Percentiles rank a stretch among this genome's conserved stretches.
These are phyloP conservation scores for Pristionchus entomophagus DNA, from an alignment of 2,888 invertebrate genomes.

Conservation along the genomic window DNA sequence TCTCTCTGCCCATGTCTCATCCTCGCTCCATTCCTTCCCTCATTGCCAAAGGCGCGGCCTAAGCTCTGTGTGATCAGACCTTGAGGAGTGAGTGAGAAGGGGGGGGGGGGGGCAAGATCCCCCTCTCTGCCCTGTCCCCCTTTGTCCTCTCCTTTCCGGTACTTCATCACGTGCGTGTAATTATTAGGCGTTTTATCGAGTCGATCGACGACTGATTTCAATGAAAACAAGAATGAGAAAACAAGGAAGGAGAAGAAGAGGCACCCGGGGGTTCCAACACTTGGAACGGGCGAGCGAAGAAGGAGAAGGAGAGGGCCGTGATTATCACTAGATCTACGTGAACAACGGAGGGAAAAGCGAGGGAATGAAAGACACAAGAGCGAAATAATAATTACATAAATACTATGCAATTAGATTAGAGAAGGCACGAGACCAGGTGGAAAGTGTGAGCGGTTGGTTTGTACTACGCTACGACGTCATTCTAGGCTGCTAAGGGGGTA, in stretches of 20 bases:
- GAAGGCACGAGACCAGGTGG: constrained; percentile 36
- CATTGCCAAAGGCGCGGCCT: constrained; percentile 17
- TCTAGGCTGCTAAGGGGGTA: not conserved
- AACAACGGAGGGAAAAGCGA: not conserved
- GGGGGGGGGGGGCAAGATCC: not conserved
- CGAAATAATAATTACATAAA: constrained; percentile 24
- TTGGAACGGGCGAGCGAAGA: constrained; percentile 19
- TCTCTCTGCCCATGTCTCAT: not conserved
- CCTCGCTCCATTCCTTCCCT: not conserved
- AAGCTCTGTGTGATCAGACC: constrained; percentile 37
- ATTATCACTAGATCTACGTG: constrained; percentile 15
- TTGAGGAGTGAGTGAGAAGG: too few relatives aligned
- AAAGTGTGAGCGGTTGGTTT: not conserved
- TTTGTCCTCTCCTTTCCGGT: not conserved
- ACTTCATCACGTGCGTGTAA: constrained; percentile 21
- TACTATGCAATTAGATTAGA: constrained; percentile 8
- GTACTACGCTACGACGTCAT: not conserved
- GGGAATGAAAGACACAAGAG: constrained; percentile 8
- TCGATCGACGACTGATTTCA: constrained; percentile 4
- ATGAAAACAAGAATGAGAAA: not conserved
- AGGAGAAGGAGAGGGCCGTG: not conserved
- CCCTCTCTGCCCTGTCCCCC: not conserved
- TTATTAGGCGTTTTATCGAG: constrained; percentile 40
- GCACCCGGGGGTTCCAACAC: constrained; percentile 37
- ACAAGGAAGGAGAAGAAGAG: not conserved